A percentile compares a stretch with the other conserved stretches of the same genome.
These are phyloP conservation scores for Phataginus tricuspis DNA, from an alignment of 2,797 vertebrate genomes.

Conservation along the genomic window DNA sequence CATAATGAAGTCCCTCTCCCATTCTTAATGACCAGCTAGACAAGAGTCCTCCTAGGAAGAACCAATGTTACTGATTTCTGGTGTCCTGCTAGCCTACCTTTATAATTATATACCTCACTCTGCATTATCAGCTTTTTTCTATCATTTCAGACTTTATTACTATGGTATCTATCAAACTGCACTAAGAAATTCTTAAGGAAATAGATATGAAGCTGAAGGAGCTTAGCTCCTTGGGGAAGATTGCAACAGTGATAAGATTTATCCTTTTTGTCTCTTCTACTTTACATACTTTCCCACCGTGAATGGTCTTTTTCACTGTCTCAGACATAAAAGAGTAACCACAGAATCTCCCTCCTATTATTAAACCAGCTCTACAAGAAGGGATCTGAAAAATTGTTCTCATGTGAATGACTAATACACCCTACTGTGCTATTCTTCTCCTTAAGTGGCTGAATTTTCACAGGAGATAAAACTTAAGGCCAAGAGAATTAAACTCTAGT, in stretches of 20 bases:
- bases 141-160: not conserved
- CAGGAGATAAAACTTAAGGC: not conserved
- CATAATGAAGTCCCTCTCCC: not conserved
- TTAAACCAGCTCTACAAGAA: not conserved
- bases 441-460: not conserved
- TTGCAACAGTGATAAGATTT: not conserved
- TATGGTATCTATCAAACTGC: not conserved
- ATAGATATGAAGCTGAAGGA: not conserved
- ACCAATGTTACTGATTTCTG: not conserved
- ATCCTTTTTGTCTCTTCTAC: not conserved
- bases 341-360: not conserved
- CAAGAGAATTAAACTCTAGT: not conserved
- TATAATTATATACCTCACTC: not conserved
- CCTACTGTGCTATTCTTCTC: not conserved
- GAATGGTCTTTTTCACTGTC: not conserved
- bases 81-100: not conserved
- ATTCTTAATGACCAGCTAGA: not conserved
- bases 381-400: not conserved
- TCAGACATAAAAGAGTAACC: not conserved
- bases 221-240: not conserved
- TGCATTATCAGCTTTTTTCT: not conserved
- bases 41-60: not conserved
- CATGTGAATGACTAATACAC: not conserved
- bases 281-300: not conserved
- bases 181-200: slow-evolving; percentile 14